These are phyloP conservation scores for Pilophorus perplexus DNA, from an alignment of 2,888 invertebrate species.

Conservation along the genomic window DNA sequence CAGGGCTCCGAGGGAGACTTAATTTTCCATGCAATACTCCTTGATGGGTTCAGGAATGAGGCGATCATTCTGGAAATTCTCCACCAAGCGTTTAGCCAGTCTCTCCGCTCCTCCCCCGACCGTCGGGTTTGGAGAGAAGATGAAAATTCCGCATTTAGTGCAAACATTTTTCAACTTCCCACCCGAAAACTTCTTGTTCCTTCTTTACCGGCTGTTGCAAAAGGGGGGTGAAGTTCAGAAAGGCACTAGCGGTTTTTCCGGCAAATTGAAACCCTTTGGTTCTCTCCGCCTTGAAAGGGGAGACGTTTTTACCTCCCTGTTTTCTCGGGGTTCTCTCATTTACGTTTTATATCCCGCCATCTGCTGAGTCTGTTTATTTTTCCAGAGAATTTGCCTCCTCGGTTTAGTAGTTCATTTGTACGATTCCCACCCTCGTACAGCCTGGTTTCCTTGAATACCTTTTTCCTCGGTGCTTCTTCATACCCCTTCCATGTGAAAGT, in stretches of 20 bases:
- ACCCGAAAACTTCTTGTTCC: neutral
- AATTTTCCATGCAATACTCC: constrained; percentile 29
- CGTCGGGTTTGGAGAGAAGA: neutral
- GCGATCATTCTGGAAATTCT: constrained; percentile 19
- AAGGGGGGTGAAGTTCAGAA: too few relatives aligned
- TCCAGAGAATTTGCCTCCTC: too few relatives aligned
- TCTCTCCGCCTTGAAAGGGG: neutral
- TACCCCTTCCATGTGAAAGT: too few relatives aligned
- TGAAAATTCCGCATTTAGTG: constrained; percentile 1
- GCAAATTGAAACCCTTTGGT: constrained; percentile 9
- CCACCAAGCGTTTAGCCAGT: neutral
- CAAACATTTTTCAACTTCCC: constrained; percentile 3
- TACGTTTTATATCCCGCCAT: neutral
- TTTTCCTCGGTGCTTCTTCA: too few relatives aligned
- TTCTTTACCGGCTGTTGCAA: neutral
- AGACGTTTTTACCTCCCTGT: neutral
- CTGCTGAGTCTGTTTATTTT: too few relatives aligned
- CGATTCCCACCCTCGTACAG: too few relatives aligned
- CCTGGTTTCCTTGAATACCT: too few relatives aligned
- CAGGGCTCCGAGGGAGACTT: constrained; percentile 17
- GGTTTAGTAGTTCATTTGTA: too few relatives aligned
- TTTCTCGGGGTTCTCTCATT: neutral
- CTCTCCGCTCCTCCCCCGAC: neutral
- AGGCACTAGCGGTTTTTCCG: neutral
- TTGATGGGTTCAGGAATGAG: constrained; percentile 31